phyloP scores from a whole-genome alignment of 1,140 invertebrate species.

The Drosophila nigrodunni region DNA sequence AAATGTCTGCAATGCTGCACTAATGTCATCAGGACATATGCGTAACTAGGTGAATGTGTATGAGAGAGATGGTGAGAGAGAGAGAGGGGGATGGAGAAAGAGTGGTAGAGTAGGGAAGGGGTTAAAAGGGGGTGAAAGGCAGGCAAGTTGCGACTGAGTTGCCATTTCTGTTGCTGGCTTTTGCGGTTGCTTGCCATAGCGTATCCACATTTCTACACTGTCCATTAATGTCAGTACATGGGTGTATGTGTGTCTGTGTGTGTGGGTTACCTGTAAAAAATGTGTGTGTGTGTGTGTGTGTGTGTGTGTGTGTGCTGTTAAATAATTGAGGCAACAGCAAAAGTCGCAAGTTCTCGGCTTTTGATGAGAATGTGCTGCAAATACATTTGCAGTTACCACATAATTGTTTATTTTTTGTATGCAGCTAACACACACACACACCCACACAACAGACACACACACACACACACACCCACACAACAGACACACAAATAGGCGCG shows the following conservation, averaged over 20 bases:
- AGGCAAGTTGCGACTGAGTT: conserved; percentile 24
- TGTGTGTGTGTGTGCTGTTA: conserved; percentile 55
- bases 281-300: conserved; percentile 5
- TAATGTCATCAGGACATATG: conserved; percentile 77
- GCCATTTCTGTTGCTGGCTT: conserved; percentile 24
- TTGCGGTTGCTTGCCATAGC: conserved; percentile 56
- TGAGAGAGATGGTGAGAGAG: background rate
- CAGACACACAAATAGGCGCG: background rate
- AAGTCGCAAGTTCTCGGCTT: conserved; percentile 26
- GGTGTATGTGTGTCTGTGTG: conserved; percentile 1
- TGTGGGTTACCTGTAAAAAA: conserved; percentile 30
- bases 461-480: conserved; percentile 1
- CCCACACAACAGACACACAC: background rate
- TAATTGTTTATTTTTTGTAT: conserved; percentile 34
- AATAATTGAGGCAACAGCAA: conserved; percentile 63
- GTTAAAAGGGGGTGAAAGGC: background rate
- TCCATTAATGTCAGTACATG: conserved; percentile 68
- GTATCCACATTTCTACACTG: conserved; percentile 57
- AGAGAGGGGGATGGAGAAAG: no score
- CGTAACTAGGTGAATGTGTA: conserved; percentile 73
- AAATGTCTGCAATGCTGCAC: conserved; percentile 79
- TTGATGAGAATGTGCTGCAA: conserved; percentile 37
- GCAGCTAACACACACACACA: conserved; percentile 16
- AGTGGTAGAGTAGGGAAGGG: background rate
- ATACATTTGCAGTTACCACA: conserved; percentile 35